phyloP scores from a whole-genome alignment of 2,888 invertebrate genomes.

The Crioceris asparagi region DNA sequence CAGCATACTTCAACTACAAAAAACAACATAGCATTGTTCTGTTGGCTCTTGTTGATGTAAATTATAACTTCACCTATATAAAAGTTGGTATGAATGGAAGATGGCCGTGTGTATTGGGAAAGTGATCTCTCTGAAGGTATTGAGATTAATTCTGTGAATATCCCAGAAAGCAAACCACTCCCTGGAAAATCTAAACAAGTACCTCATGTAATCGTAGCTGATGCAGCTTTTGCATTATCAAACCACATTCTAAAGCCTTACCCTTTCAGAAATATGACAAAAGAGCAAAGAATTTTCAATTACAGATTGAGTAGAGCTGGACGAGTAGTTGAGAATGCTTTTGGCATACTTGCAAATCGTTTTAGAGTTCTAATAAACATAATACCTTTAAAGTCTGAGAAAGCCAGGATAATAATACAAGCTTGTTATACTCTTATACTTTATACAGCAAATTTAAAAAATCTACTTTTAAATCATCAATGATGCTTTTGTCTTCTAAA shows the following conservation, averaged over 20 bases:
- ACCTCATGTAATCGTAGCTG: conserved; percentile 16
- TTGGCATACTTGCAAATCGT: conserved; percentile 9
- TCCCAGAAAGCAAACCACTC: conserved; percentile 19
- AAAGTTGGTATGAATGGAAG: conserved; percentile 18
- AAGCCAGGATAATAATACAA: conserved; percentile 3
- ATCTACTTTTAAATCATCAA: too few relatives aligned
- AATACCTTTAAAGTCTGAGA: conserved; percentile 7
- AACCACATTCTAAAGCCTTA: conserved; percentile 14
- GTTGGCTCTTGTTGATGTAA: conserved; percentile 17
- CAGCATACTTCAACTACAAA: conserved; percentile 20
- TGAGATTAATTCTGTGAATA: too few relatives aligned
- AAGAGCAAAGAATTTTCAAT: conserved; percentile 7
- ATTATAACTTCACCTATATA: conserved; percentile 17
- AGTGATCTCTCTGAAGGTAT: conserved; percentile 8
- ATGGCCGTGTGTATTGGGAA: conserved; percentile 15
- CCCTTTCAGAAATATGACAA: conserved; percentile 1
- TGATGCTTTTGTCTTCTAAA: too few relatives aligned
- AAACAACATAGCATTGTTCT: conserved; percentile 17
- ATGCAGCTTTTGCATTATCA: conserved; percentile 20
- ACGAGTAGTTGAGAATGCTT: conserved; percentile 11
- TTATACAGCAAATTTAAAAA: too few relatives aligned
- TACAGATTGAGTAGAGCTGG: conserved; percentile 8
- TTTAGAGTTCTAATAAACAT: conserved; percentile 10
- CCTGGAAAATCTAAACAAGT: conserved; percentile 15
- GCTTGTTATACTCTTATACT: too few relatives aligned